Conservation (phyloP, 1,140 invertebrate genomes). For the Drosophila baimaii region DNA sequence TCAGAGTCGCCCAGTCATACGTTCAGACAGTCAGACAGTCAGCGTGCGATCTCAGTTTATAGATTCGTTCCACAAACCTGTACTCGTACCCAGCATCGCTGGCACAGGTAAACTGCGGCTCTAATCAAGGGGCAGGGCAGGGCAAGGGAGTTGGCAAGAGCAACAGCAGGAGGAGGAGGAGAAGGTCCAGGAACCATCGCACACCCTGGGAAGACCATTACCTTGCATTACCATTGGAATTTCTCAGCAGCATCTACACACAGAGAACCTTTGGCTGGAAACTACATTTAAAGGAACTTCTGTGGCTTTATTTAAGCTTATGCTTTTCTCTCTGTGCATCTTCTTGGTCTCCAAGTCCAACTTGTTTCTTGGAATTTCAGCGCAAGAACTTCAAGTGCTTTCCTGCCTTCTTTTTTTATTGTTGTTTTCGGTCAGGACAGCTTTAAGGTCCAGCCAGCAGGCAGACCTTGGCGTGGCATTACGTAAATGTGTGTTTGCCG, state of each 20-base stretch:
- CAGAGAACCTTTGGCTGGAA: not conserved
- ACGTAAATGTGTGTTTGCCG: slow-evolving; percentile 47
- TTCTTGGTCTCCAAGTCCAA: slow-evolving; percentile 53
- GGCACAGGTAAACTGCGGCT: slow-evolving; percentile 78
- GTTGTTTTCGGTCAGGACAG: slow-evolving; percentile 24
- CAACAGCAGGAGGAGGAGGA: slow-evolving; percentile 9
- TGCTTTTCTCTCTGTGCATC: slow-evolving; percentile 11
- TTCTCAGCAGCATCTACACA: slow-evolving; percentile 51
- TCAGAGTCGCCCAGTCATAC: slow-evolving; percentile 19
- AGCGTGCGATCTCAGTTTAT: slow-evolving; percentile 75
- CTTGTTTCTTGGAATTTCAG: slow-evolving; percentile 76
- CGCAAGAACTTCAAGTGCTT: slow-evolving; percentile 71
- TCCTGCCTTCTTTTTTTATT: slow-evolving; percentile 26
- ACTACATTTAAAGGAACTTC: not conserved
- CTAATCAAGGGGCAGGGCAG: slow-evolving; percentile 65
- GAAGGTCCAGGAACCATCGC: slow-evolving; percentile 13
- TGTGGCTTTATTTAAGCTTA: not conserved
- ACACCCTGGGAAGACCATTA: slow-evolving; percentile 58
- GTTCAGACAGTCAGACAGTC: slow-evolving; percentile 31
- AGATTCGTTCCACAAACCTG: slow-evolving; percentile 81
- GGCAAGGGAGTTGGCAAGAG: slow-evolving; percentile 8
- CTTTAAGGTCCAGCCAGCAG: slow-evolving; percentile 37
- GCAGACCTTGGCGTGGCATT: slow-evolving; percentile 65
- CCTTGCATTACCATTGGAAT: slow-evolving; percentile 76
- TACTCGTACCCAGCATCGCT: slow-evolving; percentile 45